These are phyloP conservation scores for Sinotaia quadrata DNA, from an alignment of 2,888 invertebrate species.

Conservation along the genomic window DNA sequence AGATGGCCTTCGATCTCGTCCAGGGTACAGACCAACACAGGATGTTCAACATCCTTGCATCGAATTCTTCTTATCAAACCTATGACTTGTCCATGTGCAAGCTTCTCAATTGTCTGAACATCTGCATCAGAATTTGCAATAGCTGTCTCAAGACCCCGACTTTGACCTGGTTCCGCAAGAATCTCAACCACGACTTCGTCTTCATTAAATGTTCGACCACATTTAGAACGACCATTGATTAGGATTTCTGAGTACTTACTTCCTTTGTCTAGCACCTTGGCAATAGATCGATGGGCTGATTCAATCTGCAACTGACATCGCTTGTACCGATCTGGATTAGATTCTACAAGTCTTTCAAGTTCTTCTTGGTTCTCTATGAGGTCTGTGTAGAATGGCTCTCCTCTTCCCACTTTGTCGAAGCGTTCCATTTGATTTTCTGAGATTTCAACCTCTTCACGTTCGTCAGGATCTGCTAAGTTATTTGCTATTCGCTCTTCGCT, in stretches of 20 bases:
- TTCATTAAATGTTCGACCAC: slow-evolving; percentile 35
- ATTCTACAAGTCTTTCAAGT: not conserved
- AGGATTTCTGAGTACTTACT: slow-evolving; percentile 23
- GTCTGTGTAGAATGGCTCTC: slow-evolving; percentile 1
- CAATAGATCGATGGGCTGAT: slow-evolving; percentile 26
- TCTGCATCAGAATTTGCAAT: not conserved
- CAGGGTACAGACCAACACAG: slow-evolving; percentile 47
- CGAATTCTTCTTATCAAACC: slow-evolving; percentile 3
- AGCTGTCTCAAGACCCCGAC: not conserved
- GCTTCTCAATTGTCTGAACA: not conserved
- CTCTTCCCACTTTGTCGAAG: not conserved
- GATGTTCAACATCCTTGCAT: slow-evolving; percentile 34
- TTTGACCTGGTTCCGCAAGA: slow-evolving; percentile 18
- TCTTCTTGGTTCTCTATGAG: not conserved
- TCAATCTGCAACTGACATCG: slow-evolving; percentile 32
- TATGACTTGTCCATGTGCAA: not conserved
- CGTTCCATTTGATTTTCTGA: not conserved
- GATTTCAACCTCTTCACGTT: not conserved
- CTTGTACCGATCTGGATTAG: slow-evolving; percentile 24
- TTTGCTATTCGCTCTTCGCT: not conserved
- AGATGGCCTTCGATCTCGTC: slow-evolving; percentile 40
- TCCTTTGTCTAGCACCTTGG: slow-evolving; percentile 20
- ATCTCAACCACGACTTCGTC: slow-evolving; percentile 38
- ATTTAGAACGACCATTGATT: slow-evolving; percentile 37
- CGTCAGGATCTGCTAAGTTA: not conserved